Evolutionary conservation across 2,113 vertebrate genomes (phyloP), one percentile per base, ranked within the genome.

Genomic region (Alectura lathami): DNA sequence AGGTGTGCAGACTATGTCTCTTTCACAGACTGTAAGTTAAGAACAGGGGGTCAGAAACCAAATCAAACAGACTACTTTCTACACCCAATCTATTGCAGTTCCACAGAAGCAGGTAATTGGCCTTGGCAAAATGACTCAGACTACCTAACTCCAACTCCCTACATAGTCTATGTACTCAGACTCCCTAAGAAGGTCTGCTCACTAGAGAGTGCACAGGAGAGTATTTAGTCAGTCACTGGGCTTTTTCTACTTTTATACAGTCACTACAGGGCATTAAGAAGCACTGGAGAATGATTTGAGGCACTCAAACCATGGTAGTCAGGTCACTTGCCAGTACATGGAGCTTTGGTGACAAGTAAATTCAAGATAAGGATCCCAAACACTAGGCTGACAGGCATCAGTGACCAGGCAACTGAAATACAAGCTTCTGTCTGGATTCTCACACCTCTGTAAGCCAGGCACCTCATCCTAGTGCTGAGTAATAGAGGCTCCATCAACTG

Each of bases 401-500:
- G 73, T 40, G 11, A 68, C 4, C 21, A 64, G 11, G 24, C n/a
- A 83, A 53, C 1, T 45, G 18, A 86, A 93, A 92, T 17, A 80
- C 0, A 69, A 17, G 3, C 10, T 9, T 63, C 18, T 63, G n/a
- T 13, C 38, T 83, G 42, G 86, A 88, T 75, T 50, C 42, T 32
- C 30, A 13, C 8, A 54, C 14, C 38, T 62, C 57, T 66, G 30
- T 48, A 77, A 83, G 11, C 66, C 27, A 36, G 0, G 3, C 11
- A 38, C 29, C 32, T 75, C 48, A 20, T 70, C 73, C 12, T 47
- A 40, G 29, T 6, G 17, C 17, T 56, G 43, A 89, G 14, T 27
- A 81, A 30, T 8, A 54, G 29, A 2, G 8, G n/a, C 21, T 81
- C 9, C 1, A 1, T 18, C 40, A 84, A 6, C 0, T 34, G 1